Percentiles rank a stretch among this genome's conserved stretches.
Evolutionary conservation across 2,888 invertebrate species (phyloP).

Genomic region (Tetragnatha montana): DNA sequence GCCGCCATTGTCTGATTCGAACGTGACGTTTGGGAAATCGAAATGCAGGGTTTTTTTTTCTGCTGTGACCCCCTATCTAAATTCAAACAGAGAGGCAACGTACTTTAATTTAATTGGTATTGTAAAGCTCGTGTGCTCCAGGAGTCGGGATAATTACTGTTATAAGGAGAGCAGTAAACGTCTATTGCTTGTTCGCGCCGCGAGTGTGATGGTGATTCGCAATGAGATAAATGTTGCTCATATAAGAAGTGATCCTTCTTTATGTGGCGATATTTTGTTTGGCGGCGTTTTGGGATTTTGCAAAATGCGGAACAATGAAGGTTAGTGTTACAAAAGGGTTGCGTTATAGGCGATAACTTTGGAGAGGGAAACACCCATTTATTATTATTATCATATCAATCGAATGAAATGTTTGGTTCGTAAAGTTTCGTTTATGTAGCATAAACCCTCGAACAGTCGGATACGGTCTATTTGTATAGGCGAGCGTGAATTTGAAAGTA

Average conservation of each 20-base stretch:
- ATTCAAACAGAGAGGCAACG: background rate
- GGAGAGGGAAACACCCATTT: background rate
- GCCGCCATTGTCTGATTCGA: conserved; percentile 56
- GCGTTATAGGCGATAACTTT: background rate
- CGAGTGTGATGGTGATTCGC: background rate
- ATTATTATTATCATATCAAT: background rate
- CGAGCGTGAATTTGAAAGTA: background rate
- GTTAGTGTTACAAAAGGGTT: background rate
- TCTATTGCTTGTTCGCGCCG: background rate
- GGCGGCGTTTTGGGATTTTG: background rate
- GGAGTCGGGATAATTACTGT: background rate
- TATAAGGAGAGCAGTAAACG: background rate
- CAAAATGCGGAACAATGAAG: background rate
- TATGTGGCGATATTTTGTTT: too few relatives aligned
- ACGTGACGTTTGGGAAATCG: conserved; percentile 54
- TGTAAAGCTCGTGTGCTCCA: background rate
- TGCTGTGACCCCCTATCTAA: background rate
- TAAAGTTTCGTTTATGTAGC: too few relatives aligned
- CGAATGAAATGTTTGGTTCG: background rate
- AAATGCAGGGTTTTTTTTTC: conserved; percentile 32
- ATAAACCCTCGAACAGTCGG: background rate
- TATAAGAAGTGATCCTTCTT: too few relatives aligned
- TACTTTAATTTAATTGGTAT: conserved; percentile 27
- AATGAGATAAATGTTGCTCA: too few relatives aligned
- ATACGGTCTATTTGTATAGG: background rate